Conservation (phyloP, 2,888 invertebrate species). For the Mycalesis mineus region DNA sequence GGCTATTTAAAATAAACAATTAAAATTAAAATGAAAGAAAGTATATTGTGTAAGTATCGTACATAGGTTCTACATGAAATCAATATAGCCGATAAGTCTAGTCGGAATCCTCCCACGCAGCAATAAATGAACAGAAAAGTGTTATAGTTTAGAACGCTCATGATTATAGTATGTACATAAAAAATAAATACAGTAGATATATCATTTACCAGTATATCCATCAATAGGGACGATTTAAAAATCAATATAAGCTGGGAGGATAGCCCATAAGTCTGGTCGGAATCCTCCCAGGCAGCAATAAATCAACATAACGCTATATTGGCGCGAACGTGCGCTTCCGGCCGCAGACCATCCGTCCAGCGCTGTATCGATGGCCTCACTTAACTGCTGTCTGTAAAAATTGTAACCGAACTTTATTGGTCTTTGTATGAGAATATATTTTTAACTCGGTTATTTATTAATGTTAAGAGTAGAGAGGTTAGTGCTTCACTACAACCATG, state of each 20-base stretch:
- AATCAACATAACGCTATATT: constrained; percentile 37
- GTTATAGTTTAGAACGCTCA: no score
- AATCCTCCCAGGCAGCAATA: constrained; percentile 27
- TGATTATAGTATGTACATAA: no score
- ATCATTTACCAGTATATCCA: neutral
- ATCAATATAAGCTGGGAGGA: constrained; percentile 1
- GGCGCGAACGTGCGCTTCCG: constrained; percentile 35
- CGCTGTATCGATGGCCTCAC: constrained; percentile 11
- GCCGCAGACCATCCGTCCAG: constrained; percentile 30
- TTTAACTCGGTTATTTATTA: no score
- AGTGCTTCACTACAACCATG: no score
- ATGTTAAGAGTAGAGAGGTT: no score
- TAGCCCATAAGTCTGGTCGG: constrained; percentile 16
- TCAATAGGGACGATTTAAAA: neutral
- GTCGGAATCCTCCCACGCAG: constrained; percentile 17
- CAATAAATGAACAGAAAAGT: constrained; percentile 37
- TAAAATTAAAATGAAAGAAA: no score
- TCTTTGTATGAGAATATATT: neutral
- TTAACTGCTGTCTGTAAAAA: neutral
- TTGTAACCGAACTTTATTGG: neutral
- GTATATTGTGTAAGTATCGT: no score
- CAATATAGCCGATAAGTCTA: constrained; percentile 18
- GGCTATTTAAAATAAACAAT: no score
- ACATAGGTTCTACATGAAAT: no score
- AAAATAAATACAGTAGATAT: no score